Percentiles rank a stretch among this genome's conserved stretches.
Conservation (phyloP, 2,888 invertebrate species). For the Caenorhabditis zanzibari region DNA sequence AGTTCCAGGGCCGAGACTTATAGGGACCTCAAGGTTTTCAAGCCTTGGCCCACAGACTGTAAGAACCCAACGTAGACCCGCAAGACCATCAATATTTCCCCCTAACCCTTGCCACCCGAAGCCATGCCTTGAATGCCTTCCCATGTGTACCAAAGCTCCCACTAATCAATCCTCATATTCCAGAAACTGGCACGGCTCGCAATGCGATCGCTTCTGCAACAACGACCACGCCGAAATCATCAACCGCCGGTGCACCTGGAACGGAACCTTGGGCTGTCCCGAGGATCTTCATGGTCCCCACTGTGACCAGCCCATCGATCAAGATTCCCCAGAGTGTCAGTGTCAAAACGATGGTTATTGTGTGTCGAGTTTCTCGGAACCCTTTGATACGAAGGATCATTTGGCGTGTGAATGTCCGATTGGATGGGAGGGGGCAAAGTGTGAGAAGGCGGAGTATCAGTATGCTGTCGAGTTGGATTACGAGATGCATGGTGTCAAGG, state of each 20-base stretch:
- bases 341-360: conserved; percentile 28
- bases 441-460: conserved; percentile 10
- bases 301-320: background rate
- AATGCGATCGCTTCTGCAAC: conserved; percentile 22
- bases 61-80: too few relatives aligned
- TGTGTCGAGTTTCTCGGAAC: background rate
- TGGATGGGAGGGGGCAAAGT: conserved; percentile 15
- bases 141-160: background rate
- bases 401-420: conserved; percentile 18
- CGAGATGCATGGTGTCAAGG: background rate
- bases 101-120: too few relatives aligned
- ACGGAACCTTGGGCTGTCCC: conserved; percentile 20
- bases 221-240: background rate
- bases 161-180: background rate
- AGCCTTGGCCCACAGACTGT: too few relatives aligned
- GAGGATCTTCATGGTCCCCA: background rate
- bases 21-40: too few relatives aligned
- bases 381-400: background rate
- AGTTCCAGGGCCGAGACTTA: too few relatives aligned
- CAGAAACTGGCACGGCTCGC: conserved; percentile 30
- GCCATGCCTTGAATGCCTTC: too few relatives aligned
- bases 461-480: background rate
- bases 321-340: background rate
- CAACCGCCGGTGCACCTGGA: background rate
- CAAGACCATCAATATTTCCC: too few relatives aligned